A percentile compares a stretch with the other conserved stretches of the same genome.
phyloP scores from a whole-genome alignment of 2,888 invertebrate genomes.

The Saturnia pavonia region DNA sequence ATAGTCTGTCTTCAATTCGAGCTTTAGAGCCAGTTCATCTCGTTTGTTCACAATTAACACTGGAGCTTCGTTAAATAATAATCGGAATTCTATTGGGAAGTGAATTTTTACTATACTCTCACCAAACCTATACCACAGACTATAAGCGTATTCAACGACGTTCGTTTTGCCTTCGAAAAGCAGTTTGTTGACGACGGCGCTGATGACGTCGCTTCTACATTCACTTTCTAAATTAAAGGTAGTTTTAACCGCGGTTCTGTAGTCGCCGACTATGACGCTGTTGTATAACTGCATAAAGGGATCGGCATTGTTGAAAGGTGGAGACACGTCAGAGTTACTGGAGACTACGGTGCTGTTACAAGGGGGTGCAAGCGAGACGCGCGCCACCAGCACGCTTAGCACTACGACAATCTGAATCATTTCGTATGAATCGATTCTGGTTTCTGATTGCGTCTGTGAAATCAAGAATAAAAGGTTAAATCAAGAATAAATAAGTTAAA shows the following conservation, averaged over 20 bases:
- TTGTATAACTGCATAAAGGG: conserved; percentile 4
- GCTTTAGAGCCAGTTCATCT: conserved; percentile 36
- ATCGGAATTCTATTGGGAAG: conserved; percentile 39
- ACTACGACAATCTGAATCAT: neutral
- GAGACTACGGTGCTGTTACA: conserved; percentile 2
- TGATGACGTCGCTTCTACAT: neutral
- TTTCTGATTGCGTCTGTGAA: neutral
- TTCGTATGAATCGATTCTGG: neutral
- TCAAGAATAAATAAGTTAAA: neutral
- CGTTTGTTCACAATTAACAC: conserved; percentile 40
- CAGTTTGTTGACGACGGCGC: conserved; percentile 31
- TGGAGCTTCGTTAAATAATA: conserved; percentile 33
- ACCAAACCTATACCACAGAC: conserved; percentile 37
- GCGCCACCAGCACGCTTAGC: neutral
- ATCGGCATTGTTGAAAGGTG: neutral
- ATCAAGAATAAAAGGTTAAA: neutral
- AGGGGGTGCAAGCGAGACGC: neutral
- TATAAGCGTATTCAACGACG: conserved; percentile 37
- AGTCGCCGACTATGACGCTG: conserved; percentile 10
- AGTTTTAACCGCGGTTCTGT: neutral
- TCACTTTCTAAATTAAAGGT: neutral
- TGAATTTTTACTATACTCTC: conserved; percentile 32
- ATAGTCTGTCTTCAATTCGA: conserved; percentile 26
- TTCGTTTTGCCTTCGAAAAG: conserved; percentile 30
- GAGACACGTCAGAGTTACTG: neutral